These are phyloP conservation scores for Momotus momota DNA, from an alignment of 2,797 vertebrate genomes.

Conservation along the genomic window DNA sequence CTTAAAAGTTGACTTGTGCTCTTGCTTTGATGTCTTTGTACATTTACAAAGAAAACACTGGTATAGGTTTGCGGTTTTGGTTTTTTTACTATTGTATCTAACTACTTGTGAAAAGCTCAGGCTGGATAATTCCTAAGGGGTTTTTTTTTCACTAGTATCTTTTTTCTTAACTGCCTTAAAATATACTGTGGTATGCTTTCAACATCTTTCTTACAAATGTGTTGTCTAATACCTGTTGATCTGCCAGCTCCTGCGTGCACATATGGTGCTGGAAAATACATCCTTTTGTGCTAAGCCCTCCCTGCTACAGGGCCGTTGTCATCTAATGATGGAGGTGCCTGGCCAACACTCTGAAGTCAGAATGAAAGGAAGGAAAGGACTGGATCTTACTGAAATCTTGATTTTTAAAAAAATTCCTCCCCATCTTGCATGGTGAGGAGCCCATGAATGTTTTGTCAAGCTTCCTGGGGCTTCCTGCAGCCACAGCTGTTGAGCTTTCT, in stretches of 20 bases:
- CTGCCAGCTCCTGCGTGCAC: neutral
- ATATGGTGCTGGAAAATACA: neutral
- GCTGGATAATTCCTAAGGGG: neutral
- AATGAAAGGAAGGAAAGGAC: neutral
- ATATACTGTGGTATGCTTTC: neutral
- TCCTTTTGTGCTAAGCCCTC: neutral
- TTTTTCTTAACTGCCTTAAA: neutral
- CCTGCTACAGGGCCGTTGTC: neutral
- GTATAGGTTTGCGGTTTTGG: neutral
- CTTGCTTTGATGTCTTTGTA: neutral
- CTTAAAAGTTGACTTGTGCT: neutral
- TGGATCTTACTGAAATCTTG: neutral
- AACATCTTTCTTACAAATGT: neutral
- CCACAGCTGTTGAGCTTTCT: neutral
- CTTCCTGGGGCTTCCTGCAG: neutral
- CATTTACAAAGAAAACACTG: neutral
- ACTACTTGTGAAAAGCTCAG: neutral
- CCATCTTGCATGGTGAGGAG: fast-evolving
- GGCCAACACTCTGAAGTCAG: neutral
- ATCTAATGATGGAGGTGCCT: neutral
- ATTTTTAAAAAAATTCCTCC: neutral
- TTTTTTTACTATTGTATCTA: neutral
- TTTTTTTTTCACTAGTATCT: neutral
- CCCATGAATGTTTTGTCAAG: neutral
- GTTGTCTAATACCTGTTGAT: neutral